Percentiles rank a stretch among this genome's conserved stretches.
Evolutionary conservation across 2,797 vertebrate species (phyloP).

Genomic region (Myripristis murdjan): DNA sequence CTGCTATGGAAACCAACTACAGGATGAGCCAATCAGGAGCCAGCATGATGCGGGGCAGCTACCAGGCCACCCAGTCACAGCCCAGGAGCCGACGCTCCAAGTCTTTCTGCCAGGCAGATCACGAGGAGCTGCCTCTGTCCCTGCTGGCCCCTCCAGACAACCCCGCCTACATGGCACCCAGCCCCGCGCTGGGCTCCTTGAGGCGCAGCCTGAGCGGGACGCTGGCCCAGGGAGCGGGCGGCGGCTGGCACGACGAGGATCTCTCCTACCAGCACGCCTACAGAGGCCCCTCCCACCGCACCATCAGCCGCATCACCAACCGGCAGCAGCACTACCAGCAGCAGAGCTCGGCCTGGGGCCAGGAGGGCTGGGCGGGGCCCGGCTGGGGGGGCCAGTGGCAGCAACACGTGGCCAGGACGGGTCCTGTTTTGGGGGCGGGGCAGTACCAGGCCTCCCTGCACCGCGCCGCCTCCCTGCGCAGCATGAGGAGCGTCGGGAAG

Average conservation of each 20-base stretch:
- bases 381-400: conserved; percentile 72
- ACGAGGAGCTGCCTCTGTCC: conserved; percentile 40
- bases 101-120: conserved; percentile 73
- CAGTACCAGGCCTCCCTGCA: conserved; percentile 79
- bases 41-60: conserved; percentile 53
- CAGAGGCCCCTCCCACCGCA: conserved; percentile 93
- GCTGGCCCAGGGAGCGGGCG: conserved; percentile 68
- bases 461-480: conserved; percentile 88
- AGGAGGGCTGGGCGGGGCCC: conserved; percentile 61
- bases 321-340: conserved; percentile 81
- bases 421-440: conserved; percentile 44
- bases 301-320: conserved; percentile 93
- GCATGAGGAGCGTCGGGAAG: conserved; percentile 87
- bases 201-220: conserved; percentile 85
- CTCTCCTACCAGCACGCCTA: conserved; percentile 81
- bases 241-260: conserved; percentile 75
- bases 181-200: conserved; percentile 56
- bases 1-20: conserved; percentile 87
- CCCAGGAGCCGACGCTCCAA: conserved; percentile 65
- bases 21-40: conserved; percentile 72
- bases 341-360: conserved; percentile 68
- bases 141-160: conserved; percentile 59
- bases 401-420: conserved; percentile 68
- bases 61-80: conserved; percentile 65
- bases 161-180: conserved; percentile 42